These are phyloP conservation scores for Brachionus calyciflorus DNA, from an alignment of 1,140 invertebrate genomes.

Conservation along the genomic window DNA sequence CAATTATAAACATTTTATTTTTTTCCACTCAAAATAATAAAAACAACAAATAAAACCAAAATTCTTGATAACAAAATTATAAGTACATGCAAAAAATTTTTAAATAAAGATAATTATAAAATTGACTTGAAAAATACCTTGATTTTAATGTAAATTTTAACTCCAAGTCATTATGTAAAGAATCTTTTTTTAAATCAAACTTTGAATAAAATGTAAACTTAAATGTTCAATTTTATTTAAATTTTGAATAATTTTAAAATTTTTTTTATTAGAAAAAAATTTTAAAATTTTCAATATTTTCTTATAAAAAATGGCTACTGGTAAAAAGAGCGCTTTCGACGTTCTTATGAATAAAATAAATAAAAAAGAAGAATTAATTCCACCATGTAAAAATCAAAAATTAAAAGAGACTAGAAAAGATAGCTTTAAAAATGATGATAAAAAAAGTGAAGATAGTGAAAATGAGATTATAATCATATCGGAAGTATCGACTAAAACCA, in stretches of 20 bases:
- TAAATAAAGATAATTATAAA: no score
- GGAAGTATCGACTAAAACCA: not conserved
- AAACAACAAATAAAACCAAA: not conserved
- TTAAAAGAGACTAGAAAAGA: not conserved
- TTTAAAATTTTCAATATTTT: not conserved
- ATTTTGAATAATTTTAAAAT: no score
- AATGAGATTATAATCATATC: not conserved
- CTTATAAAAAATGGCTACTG: not conserved
- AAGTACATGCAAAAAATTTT: no score
- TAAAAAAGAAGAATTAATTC: not conserved
- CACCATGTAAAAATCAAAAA: not conserved
- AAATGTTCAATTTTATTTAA: no score
- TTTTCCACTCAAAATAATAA: no score
- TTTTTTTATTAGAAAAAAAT: not conserved
- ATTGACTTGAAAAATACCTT: no score
- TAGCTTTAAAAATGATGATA: not conserved
- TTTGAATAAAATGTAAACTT: no score
- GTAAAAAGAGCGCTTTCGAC: slow-evolving; percentile 34
- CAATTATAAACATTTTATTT: slow-evolving; percentile 36
- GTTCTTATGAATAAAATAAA: slow-evolving; percentile 38
- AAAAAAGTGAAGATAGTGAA: not conserved
- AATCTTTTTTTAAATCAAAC: no score
- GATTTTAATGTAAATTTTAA: no score
- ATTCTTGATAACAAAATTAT: not conserved
- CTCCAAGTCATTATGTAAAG: no score